Conservation (phyloP, 2,888 invertebrate species). For the Elegia similella region DNA sequence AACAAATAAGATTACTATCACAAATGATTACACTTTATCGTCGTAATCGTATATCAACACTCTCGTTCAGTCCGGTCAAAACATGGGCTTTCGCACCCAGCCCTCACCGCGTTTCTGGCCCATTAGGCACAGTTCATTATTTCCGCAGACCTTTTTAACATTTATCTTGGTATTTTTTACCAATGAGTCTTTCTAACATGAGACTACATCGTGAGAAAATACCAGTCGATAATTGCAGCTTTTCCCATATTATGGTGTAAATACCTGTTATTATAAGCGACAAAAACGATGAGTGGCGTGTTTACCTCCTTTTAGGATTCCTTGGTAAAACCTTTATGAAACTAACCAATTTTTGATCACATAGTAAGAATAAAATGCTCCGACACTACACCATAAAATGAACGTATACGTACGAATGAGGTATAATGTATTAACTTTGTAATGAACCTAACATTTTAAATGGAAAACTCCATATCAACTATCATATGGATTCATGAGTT, state of each 20-base stretch:
- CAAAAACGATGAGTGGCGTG: slow-evolving; percentile 10
- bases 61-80: slow-evolving; percentile 27
- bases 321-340: not conserved
- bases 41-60: not conserved
- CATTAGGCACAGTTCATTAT: slow-evolving; percentile 59
- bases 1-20: no score
- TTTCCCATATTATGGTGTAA: slow-evolving; percentile 23
- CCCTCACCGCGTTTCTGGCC: slow-evolving; percentile 52
- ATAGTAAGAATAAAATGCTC: no score
- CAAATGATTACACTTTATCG: no score
- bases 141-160: slow-evolving; percentile 59
- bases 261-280: slow-evolving; percentile 12
- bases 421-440: no score
- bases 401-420: no score
- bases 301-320: slow-evolving; percentile 4
- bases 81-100: slow-evolving; percentile 44
- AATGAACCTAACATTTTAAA: no score
- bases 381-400: no score
- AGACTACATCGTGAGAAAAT: slow-evolving; percentile 40
- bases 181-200: slow-evolving; percentile 31
- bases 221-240: slow-evolving; percentile 15
- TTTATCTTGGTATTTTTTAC: slow-evolving; percentile 53
- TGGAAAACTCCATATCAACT: no score
- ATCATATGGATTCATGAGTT: no score
- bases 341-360: no score